These are phyloP conservation scores for Didymodactylos carnosus DNA, from an alignment of 2,888 invertebrate genomes.

Conservation along the genomic window DNA sequence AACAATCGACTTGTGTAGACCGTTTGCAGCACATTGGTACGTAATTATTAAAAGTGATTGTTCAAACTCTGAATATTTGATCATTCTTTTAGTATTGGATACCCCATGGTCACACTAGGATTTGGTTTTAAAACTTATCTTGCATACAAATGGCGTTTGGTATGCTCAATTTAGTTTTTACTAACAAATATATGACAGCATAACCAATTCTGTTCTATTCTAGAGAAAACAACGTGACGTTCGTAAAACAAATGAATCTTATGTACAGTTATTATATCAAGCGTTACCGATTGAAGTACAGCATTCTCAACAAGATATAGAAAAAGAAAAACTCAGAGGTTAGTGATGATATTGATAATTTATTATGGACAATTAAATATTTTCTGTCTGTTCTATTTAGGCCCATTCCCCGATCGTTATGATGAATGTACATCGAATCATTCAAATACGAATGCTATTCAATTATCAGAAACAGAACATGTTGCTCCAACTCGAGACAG, in stretches of 20 bases:
- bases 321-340: constrained; percentile 6
- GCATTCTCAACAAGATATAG: constrained; percentile 23
- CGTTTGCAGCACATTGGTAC: constrained; percentile 86
- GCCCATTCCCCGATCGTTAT: neutral
- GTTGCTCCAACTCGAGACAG: too few relatives aligned
- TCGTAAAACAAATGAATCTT: constrained; percentile 80
- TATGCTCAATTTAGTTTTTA: constrained; percentile 31
- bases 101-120: constrained; percentile 80
- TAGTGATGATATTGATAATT: neutral
- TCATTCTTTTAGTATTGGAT: constrained; percentile 51
- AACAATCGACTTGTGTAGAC: constrained; percentile 69
- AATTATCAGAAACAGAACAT: too few relatives aligned
- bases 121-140: constrained; percentile 83
- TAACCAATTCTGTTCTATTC: constrained; percentile 17
- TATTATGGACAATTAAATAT: neutral
- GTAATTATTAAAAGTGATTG: constrained; percentile 20
- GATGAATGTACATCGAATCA: too few relatives aligned
- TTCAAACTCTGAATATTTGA: constrained; percentile 4
- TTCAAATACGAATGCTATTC: neutral
- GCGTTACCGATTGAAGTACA: constrained; percentile 57
- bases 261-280: constrained; percentile 69
- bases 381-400: neutral
- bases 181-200: neutral
- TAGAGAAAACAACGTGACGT: constrained; percentile 76
- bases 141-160: constrained; percentile 62